These are phyloP conservation scores for Eristalis tenax DNA, from an alignment of 2,888 invertebrate species.

Conservation along the genomic window DNA sequence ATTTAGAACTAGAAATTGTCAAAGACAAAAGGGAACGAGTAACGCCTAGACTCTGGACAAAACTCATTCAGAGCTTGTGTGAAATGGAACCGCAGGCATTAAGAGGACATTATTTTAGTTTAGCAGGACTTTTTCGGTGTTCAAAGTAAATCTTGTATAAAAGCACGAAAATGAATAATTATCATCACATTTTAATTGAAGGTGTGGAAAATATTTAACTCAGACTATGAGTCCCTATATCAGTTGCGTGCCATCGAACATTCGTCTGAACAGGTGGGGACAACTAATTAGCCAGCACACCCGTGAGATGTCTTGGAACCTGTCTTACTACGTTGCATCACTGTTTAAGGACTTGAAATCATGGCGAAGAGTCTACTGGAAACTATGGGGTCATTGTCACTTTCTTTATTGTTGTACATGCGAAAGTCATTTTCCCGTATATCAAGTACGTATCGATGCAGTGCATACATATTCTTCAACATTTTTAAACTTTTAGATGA, in stretches of 20 bases:
- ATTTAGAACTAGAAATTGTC: constrained; percentile 91
- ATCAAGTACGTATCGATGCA: constrained; percentile 82
- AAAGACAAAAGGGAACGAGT: constrained; percentile 94
- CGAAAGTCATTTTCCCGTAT: constrained; percentile 88
- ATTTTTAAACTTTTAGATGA: constrained; percentile 82
- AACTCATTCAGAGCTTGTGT: constrained; percentile 89
- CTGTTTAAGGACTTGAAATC: constrained; percentile 90
- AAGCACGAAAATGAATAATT: background rate
- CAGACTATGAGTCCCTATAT: constrained; percentile 87
- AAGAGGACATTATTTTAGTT: constrained; percentile 90
- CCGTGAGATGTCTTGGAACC: constrained; percentile 89
- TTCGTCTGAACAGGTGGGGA: constrained; percentile 88
- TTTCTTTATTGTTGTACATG: constrained; percentile 91
- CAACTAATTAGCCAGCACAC: constrained; percentile 87
- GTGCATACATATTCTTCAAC: background rate
- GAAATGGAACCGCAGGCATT: constrained; percentile 89
- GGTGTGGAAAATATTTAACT: constrained; percentile 88
- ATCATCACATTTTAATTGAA: constrained; percentile 77
- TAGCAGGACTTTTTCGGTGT: constrained; percentile 90
- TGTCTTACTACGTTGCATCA: constrained; percentile 89
- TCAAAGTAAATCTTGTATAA: constrained; percentile 77
- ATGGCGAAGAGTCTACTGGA: constrained; percentile 97
- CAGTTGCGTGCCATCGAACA: constrained; percentile 87
- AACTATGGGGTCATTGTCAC: constrained; percentile 95
- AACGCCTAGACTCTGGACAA: constrained; percentile 91